A percentile compares a stretch with the other conserved stretches of the same genome.
Evolutionary conservation across 2,888 invertebrate species (phyloP).

Genomic region (Eupithecia pulchellata): DNA sequence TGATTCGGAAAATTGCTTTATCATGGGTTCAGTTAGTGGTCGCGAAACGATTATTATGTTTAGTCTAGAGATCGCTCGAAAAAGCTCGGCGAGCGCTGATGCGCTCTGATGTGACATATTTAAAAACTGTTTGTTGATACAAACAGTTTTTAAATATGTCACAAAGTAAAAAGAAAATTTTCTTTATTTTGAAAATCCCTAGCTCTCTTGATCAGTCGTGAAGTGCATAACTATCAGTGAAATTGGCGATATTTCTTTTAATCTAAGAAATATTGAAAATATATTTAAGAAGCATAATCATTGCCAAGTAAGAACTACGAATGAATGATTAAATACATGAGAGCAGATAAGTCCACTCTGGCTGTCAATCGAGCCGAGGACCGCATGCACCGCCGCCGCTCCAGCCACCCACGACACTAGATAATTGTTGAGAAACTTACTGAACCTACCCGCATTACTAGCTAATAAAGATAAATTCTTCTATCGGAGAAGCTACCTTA

Average conservation of each 20-base stretch:
- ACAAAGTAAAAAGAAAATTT: neutral
- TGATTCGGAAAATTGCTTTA: too few species aligned
- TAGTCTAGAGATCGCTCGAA: too few species aligned
- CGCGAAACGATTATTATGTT: too few species aligned
- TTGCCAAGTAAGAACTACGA: neutral
- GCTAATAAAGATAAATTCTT: neutral
- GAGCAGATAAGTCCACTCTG: neutral
- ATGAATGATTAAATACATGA: neutral
- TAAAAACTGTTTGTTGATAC: too few species aligned
- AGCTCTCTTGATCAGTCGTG: neutral
- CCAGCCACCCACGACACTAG: neutral
- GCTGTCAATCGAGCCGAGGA: neutral
- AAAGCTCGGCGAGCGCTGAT: too few species aligned
- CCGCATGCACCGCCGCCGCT: neutral
- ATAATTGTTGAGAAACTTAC: neutral
- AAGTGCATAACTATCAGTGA: too few species aligned
- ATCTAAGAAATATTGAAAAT: too few species aligned
- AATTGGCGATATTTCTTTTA: too few species aligned
- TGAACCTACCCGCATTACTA: neutral
- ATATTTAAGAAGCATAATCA: too few species aligned
- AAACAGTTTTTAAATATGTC: neutral
- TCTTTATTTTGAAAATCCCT: neutral
- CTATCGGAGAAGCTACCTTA: neutral
- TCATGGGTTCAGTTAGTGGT: too few species aligned
- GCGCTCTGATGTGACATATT: too few species aligned